Conservation (phyloP, 2,888 invertebrate genomes). For the Nebria salina region DNA sequence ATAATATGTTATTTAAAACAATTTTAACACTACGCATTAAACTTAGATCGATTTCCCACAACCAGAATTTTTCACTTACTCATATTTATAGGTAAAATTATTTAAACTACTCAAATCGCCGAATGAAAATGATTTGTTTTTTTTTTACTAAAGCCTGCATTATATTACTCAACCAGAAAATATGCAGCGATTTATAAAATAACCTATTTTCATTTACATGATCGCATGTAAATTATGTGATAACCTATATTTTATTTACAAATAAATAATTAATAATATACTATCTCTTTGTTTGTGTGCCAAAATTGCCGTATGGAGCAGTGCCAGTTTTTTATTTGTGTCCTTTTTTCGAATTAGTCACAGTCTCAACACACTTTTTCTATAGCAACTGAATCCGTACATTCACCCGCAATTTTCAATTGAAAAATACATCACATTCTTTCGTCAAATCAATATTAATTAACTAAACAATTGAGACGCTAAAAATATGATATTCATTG, state of each 20-base stretch:
- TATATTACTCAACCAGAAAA: background rate
- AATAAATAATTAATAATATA: background rate
- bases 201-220: background rate
- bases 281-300: conserved; percentile 16
- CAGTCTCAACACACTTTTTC: conserved; percentile 10
- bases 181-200: background rate
- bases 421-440: background rate
- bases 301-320: conserved; percentile 4
- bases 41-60: no score
- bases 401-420: conserved; percentile 4
- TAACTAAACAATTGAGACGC: background rate
- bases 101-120: no score
- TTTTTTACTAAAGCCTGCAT: no score
- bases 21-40: no score
- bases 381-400: background rate
- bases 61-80: no score
- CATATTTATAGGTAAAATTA: no score
- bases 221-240: background rate
- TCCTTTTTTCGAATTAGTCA: conserved; percentile 2
- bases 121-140: no score
- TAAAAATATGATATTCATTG: background rate
- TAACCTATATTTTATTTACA: background rate
- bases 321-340: conserved; percentile 16
- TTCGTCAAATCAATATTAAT: background rate
- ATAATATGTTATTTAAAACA: no score